Percentiles rank a stretch among this genome's conserved stretches.
These are phyloP conservation scores for Perca flavescens DNA, from an alignment of 2,113 vertebrate species.

Conservation along the genomic window DNA sequence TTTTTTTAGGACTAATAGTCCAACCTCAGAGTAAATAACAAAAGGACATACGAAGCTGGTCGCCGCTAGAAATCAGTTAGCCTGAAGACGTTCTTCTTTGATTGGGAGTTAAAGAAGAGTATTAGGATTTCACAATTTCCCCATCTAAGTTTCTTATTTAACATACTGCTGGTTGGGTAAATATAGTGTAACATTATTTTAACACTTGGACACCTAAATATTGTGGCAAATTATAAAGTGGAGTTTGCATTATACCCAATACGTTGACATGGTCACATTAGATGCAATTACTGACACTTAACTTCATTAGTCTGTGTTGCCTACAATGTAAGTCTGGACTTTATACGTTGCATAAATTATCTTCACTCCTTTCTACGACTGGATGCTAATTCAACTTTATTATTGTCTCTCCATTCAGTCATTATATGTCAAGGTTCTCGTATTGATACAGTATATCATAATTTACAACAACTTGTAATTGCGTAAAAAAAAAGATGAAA, in stretches of 20 bases:
- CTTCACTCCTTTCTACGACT: not conserved
- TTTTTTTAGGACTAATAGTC: constrained; percentile 9
- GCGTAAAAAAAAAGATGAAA: not conserved
- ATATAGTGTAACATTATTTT: not conserved
- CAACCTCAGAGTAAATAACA: not conserved
- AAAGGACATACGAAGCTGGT: not conserved
- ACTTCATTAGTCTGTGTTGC: not conserved
- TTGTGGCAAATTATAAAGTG: not conserved
- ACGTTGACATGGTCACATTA: not conserved
- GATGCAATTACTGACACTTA: not conserved
- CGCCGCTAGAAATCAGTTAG: not conserved
- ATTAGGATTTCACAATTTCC: not conserved
- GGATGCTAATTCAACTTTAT: not conserved
- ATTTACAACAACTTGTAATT: not conserved
- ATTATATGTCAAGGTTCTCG: not conserved
- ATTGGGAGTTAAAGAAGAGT: not conserved
- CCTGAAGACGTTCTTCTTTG: not conserved
- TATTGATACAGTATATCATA: not conserved
- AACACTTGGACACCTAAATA: not conserved
- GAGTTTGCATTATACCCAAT: not conserved
- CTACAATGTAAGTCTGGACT: not conserved
- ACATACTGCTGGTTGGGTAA: not conserved
- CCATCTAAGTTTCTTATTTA: not conserved
- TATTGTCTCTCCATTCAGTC: not conserved
- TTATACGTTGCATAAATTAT: not conserved